These are phyloP conservation scores for Sturmia bella DNA, from an alignment of 2,888 invertebrate species.

Conservation along the genomic window DNA sequence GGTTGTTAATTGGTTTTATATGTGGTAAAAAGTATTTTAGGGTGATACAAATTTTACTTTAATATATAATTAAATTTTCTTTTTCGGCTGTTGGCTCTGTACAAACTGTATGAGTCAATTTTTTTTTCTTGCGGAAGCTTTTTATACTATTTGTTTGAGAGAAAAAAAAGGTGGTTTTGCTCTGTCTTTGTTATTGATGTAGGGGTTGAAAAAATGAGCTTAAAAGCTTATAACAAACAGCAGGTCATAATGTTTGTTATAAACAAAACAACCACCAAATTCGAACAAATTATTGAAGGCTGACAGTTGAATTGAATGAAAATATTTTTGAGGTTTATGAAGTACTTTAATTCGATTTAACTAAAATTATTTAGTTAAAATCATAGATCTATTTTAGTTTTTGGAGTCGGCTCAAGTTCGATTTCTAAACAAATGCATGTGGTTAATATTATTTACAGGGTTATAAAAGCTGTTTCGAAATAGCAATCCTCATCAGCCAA, in stretches of 20 bases:
- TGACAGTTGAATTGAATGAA: neutral
- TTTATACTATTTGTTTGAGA: constrained; percentile 22
- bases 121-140: constrained; percentile 39
- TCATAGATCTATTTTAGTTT: no score
- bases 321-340: no score
- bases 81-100: constrained; percentile 27
- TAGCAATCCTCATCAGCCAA: no score
- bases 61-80: constrained; percentile 17
- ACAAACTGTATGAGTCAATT: constrained; percentile 66
- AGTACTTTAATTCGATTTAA: no score
- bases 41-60: constrained; percentile 20
- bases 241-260: constrained; percentile 13
- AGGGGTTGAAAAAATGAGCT: constrained; percentile 56
- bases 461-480: no score
- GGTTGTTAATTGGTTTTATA: neutral
- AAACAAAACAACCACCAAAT: neutral
- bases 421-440: no score
- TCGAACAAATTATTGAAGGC: neutral
- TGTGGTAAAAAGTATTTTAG: constrained; percentile 24
- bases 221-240: constrained; percentile 42
- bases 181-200: constrained; percentile 18
- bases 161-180: constrained; percentile 28
- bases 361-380: no score
- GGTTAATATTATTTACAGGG: no score
- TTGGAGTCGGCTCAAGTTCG: no score